Evolutionary conservation across 2,797 vertebrate species (phyloP).

Genomic region (Myioborus miniatus): DNA sequence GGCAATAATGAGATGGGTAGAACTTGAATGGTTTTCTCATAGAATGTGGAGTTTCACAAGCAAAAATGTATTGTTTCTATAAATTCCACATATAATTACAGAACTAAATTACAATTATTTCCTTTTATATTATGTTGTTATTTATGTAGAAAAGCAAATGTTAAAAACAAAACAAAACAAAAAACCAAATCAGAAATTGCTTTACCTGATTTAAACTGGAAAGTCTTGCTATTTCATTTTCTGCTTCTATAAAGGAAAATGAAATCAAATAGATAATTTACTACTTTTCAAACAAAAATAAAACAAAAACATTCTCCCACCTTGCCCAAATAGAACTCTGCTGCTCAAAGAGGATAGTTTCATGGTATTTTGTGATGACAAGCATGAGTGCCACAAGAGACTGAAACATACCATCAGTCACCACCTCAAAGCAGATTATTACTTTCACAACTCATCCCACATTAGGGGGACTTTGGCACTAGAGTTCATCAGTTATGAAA

Average conservation of each 20-base stretch:
- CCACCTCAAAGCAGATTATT: background rate
- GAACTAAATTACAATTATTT: background rate
- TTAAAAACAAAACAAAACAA: background rate
- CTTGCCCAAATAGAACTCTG: background rate
- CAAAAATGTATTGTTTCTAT: background rate
- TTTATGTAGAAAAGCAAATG: background rate
- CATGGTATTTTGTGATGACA: background rate
- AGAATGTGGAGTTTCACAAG: background rate
- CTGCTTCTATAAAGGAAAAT: conserved; percentile 80
- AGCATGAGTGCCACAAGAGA: background rate
- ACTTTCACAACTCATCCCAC: background rate
- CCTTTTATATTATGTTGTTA: background rate
- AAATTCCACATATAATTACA: background rate
- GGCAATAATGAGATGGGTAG: background rate
- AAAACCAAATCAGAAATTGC: background rate
- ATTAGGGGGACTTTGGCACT: background rate
- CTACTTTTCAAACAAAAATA: background rate
- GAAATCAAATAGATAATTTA: background rate
- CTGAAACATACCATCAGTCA: background rate
- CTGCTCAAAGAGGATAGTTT: background rate
- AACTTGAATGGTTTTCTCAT: background rate
- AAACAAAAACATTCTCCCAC: background rate
- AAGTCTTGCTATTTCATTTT: conserved; percentile 85
- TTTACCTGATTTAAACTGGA: conserved; percentile 83
- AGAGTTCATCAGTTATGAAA: background rate